Base-by-base conservation (phyloP, 2,888 invertebrate species). In the Scelioninae gen. 2 region DNA sequence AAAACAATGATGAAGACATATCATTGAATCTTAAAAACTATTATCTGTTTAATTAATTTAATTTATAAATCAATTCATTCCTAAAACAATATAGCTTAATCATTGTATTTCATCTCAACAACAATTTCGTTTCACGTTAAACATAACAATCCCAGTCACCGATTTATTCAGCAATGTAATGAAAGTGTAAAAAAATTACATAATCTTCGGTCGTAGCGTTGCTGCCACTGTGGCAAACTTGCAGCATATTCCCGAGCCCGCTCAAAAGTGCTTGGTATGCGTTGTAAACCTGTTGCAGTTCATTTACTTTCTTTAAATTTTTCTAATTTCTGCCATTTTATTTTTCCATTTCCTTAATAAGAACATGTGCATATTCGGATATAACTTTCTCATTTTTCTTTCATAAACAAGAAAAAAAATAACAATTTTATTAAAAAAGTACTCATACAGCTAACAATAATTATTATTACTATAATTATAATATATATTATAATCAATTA, bases 261-360 rank as follows among this genome's bases (percentile, higher is more conserved):
- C 90, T 91, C 85, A 91, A 88, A 78, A 91, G 87, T 73, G 90
- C 87, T 85, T 91, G 91, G 86, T 91, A 91, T 75, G 90, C 89
- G 86, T 91, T 90, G 88, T 91, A 91, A 76, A 91, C 91, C 91
- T 91, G 88, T 81, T 81, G 81, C 82, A 84, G 81, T 81, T 64
- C 5, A 48, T 46, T 52, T 50, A 3, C 28, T 61, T 35, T 31
- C 7, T 48, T 50, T 55, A 50, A 45, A 63, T 45, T 37, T 43
- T 25, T 48, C 25, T 25, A 10, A 16, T 52, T 48, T 10, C 7
- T 15, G 2, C 7, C 15, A 31, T 9, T 5, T 31, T 15, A n/a
- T 25, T 16, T 33, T 52, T 13, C 25, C 5, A 55, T 37, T 25
- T 41, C 13, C 25, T 22, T 2, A 22, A 22, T 5, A 5, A 22